Conservation (phyloP, 2,797 vertebrate species). For the Cetoscarus ocellatus region DNA sequence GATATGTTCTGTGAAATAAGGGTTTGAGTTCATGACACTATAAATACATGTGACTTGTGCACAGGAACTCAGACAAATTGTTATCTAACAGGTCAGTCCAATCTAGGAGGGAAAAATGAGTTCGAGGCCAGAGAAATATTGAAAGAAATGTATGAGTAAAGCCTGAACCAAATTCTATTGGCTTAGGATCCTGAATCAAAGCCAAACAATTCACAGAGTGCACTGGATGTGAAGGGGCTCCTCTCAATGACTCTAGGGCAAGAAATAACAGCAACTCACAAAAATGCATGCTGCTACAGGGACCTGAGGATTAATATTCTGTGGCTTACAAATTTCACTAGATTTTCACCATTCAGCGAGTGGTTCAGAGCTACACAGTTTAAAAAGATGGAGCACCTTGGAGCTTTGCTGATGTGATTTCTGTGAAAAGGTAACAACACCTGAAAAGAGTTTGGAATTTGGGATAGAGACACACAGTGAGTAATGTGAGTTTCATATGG, state of each 20-base stretch:
- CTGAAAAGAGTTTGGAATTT: neutral
- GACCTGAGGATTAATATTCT: conserved; percentile 17
- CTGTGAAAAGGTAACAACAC: neutral
- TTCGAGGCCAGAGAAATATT: conserved; percentile 14
- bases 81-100: conserved; percentile 42
- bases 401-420: conserved; percentile 14
- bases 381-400: neutral
- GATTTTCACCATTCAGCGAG: conserved; percentile 25
- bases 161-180: conserved; percentile 39
- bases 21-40: conserved; percentile 49
- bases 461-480: too few relatives aligned
- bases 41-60: conserved; percentile 45
- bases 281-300: conserved; percentile 24
- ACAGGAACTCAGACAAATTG: conserved; percentile 36
- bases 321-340: conserved; percentile 16
- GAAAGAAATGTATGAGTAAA: conserved; percentile 25
- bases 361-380: conserved; percentile 25
- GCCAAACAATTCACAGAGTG: conserved; percentile 43
- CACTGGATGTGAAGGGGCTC: conserved; percentile 33
- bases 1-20: conserved; percentile 39
- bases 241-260: conserved; percentile 23
- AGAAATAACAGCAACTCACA: conserved; percentile 35
- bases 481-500: neutral
- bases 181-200: conserved; percentile 33
- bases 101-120: conserved; percentile 31